Conservation (phyloP, 2,113 vertebrate genomes). For the Cynoglossus semilaevis region DNA sequence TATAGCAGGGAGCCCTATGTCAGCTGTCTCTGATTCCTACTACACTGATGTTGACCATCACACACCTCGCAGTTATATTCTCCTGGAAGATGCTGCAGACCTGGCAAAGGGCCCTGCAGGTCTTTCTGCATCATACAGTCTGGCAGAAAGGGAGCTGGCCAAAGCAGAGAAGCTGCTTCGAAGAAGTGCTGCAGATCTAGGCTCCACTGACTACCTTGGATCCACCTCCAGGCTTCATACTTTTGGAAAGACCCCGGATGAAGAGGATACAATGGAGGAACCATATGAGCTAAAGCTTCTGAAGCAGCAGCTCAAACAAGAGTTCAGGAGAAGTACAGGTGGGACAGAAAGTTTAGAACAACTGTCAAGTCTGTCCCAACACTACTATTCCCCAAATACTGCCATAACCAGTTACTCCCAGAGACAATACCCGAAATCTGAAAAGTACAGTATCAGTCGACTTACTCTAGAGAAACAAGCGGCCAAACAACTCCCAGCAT, state of each 20-base stretch:
- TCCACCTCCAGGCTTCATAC: constrained; percentile 88
- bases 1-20: constrained; percentile 90
- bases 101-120: constrained; percentile 85
- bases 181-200: constrained; percentile 81
- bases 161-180: constrained; percentile 92
- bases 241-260: constrained; percentile 92
- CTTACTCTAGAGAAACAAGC: constrained; percentile 97
- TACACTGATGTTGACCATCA: constrained; percentile 95
- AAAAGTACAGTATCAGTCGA: constrained; percentile 97
- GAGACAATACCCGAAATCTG: constrained; percentile 90
- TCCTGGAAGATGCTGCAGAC: constrained; percentile 95
- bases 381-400: constrained; percentile 86
- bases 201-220: constrained; percentile 88
- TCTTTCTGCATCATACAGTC: constrained; percentile 85
- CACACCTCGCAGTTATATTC: constrained; percentile 87
- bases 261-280: constrained; percentile 97
- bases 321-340: constrained; percentile 92
- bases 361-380: constrained; percentile 87
- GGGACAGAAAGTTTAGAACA: constrained; percentile 91
- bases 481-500: constrained; percentile 92
- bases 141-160: constrained; percentile 91
- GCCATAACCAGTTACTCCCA: constrained; percentile 78
- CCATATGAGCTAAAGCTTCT: constrained; percentile 96
- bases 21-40: constrained; percentile 92
- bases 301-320: constrained; percentile 98